Evolutionary conservation across 2,888 invertebrate genomes (phyloP), one percentile per base, ranked within the genome.

Genomic region (Seira sanloemensis): DNA sequence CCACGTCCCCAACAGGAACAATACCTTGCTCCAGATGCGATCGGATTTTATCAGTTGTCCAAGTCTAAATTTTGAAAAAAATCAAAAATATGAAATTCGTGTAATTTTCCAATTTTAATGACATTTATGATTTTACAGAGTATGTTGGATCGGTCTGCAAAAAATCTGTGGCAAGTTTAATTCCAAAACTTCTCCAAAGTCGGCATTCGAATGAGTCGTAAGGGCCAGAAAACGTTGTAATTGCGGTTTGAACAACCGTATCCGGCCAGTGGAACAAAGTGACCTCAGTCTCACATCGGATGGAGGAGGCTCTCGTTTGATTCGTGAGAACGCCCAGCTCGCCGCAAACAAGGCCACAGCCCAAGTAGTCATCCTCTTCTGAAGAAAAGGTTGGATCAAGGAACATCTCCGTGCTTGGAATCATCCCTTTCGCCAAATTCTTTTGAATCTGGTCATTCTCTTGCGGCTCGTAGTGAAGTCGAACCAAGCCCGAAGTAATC

Each of bases 171-270:
- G 93, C 91, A 0, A 94, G 86, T 80, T 93, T 92, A 66, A 93
- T 92, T n/a, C 93, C 93, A 54, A 93, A 92, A 82, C 93, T 93
- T 0, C 93, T 92, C 94, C 94, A 94, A 91, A 94, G 92, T 2
- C 93, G 91, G 16, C 93, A 91, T 90, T 93, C 93, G 12, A 94
- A 90, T 0, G 93, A 93, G 71, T 90, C 91, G 1, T 93, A 80
- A 91, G 91, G 90, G 91, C 93, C 19, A 90, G 73, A 77, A 84
- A 91, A 91, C 50, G 86, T 83, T 0, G 86, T 76, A 21, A 91
- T 84, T 1, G 91, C 91, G 19, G 89, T 80, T 23, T 89, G 85
- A 88, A 91, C 87, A 88, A 91, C 90, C 54, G 90, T 90, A 1
- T 90, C 90, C 9, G 89, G 88, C 67, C 91, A 89, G 82, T 90